Percentiles rank a stretch among this genome's conserved stretches.
These are phyloP conservation scores for Apoderus coryli DNA, from an alignment of 2,888 invertebrate species.

Conservation along the genomic window DNA sequence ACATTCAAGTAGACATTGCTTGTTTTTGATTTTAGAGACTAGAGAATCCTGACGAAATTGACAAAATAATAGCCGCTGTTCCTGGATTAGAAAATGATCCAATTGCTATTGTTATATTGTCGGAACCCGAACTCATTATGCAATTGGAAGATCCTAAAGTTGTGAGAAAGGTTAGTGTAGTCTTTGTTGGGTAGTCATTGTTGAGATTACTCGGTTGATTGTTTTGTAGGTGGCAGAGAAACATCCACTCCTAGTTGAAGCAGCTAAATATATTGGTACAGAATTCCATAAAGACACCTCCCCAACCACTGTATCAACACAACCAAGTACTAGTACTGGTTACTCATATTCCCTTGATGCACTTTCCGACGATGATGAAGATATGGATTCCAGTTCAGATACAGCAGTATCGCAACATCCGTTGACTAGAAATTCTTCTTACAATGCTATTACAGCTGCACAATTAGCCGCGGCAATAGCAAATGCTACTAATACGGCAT, in stretches of 20 bases:
- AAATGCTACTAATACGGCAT: slow-evolving; percentile 34
- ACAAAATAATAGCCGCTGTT: slow-evolving; percentile 54
- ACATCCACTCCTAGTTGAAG: slow-evolving; percentile 56
- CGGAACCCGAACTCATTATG: slow-evolving; percentile 60
- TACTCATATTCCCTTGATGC: slow-evolving; percentile 39
- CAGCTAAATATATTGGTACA: slow-evolving; percentile 50
- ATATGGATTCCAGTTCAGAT: slow-evolving; percentile 35
- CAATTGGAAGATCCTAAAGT: slow-evolving; percentile 54
- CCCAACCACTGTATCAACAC: slow-evolving; percentile 37
- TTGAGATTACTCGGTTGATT: too few relatives aligned
- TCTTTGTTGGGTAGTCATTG: too few relatives aligned
- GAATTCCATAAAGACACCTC: slow-evolving; percentile 34
- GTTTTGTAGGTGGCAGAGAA: slow-evolving; percentile 38
- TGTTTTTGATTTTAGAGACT: slow-evolving; percentile 24
- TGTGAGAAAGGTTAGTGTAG: slow-evolving; percentile 38
- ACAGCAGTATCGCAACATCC: slow-evolving; percentile 24
- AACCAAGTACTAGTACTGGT: slow-evolving; percentile 34
- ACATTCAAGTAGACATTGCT: neutral
- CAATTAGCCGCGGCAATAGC: slow-evolving; percentile 62
- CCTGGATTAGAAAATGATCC: slow-evolving; percentile 58
- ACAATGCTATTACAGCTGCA: slow-evolving; percentile 50
- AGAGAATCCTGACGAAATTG: slow-evolving; percentile 38
- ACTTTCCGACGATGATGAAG: slow-evolving; percentile 41
- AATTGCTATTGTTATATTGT: slow-evolving; percentile 57
- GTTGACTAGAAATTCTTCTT: slow-evolving; percentile 27